These are phyloP conservation scores for Tridacna gigas DNA, from an alignment of 2,888 invertebrate species.

Conservation along the genomic window DNA sequence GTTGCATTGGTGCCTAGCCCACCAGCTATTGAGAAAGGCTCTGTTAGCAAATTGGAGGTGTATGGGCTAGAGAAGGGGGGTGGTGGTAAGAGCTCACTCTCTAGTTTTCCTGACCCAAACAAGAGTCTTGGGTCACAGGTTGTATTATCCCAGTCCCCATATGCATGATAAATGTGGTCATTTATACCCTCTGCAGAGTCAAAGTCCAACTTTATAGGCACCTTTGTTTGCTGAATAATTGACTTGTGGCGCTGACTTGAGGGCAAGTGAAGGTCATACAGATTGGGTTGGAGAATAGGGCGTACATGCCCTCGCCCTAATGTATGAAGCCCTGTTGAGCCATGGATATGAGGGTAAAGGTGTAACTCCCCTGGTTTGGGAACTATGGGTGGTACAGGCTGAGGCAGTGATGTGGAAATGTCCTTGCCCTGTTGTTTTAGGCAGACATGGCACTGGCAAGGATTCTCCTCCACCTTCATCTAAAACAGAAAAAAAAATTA, in stretches of 20 bases:
- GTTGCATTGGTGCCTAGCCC: conserved; percentile 61
- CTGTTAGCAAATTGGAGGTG: conserved; percentile 69
- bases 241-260: conserved; percentile 65
- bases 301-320: conserved; percentile 69
- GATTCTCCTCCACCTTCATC: conserved; percentile 76
- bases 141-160: conserved; percentile 83
- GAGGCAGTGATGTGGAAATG: conserved; percentile 81
- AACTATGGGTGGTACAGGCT: conserved; percentile 74
- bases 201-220: conserved; percentile 81
- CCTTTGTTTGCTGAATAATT: conserved; percentile 71
- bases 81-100: conserved; percentile 79
- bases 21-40: conserved; percentile 63
- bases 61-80: conserved; percentile 78
- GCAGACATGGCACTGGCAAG: conserved; percentile 84
- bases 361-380: conserved; percentile 81
- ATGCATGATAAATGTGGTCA: conserved; percentile 82
- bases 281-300: conserved; percentile 81
- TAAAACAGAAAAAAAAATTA: conserved; percentile 50
- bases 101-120: conserved; percentile 71
- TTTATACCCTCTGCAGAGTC: conserved; percentile 80
- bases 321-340: conserved; percentile 73
- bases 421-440: conserved; percentile 81
- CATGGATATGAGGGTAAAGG: conserved; percentile 84
- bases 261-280: conserved; percentile 81
- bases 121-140: conserved; percentile 76